Conservation (phyloP, 2,888 invertebrate species). For the Pterobdella sp. region DNA sequence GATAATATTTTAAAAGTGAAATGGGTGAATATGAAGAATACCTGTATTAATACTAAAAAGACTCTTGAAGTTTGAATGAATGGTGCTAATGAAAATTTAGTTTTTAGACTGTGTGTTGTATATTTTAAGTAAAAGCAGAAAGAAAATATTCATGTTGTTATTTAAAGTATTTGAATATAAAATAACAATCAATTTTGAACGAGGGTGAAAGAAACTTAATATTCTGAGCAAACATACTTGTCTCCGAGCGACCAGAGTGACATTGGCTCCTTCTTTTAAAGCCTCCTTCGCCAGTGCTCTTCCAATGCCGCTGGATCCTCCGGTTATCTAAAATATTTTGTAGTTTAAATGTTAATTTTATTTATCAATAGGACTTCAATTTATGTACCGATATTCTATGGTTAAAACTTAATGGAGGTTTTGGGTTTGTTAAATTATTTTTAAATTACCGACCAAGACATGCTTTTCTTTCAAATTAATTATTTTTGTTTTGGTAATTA, state of each 20-base stretch:
- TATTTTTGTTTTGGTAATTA: not conserved
- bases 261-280: slow-evolving; percentile 71
- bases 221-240: slow-evolving; percentile 45
- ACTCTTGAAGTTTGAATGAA: too few relatives aligned
- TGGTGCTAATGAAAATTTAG: too few relatives aligned
- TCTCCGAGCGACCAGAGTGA: slow-evolving; percentile 82
- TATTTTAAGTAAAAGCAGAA: too few relatives aligned
- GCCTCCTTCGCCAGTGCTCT: slow-evolving; percentile 71
- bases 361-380: not conserved
- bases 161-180: too few relatives aligned
- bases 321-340: slow-evolving; percentile 62
- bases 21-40: too few relatives aligned
- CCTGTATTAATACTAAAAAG: too few relatives aligned
- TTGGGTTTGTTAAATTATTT: not conserved
- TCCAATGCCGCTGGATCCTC: slow-evolving; percentile 93
- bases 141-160: too few relatives aligned
- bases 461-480: not conserved
- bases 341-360: not conserved
- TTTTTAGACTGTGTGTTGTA: too few relatives aligned
- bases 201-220: not conserved
- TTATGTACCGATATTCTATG: not conserved
- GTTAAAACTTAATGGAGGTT: not conserved
- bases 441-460: not conserved
- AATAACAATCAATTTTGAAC: too few relatives aligned
- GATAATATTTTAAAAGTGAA: too few relatives aligned